Conservation (phyloP, 2,113 vertebrate genomes). For the Poecile atricapillus region DNA sequence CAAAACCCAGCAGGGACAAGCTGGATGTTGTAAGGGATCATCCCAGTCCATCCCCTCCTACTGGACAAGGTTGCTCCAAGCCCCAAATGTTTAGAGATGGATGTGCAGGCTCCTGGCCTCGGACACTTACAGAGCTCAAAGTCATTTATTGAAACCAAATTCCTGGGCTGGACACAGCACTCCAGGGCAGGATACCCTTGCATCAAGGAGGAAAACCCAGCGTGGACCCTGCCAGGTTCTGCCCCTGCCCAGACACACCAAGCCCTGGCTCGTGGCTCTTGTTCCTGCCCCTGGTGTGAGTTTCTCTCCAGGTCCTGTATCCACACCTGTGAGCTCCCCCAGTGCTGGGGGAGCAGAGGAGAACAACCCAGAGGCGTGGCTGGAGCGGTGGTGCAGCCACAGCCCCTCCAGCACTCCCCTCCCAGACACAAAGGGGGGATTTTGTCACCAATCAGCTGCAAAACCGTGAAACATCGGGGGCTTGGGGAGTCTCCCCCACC, state of each 20-base stretch:
- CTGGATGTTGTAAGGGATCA: not conserved
- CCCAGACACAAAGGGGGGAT: accelerated
- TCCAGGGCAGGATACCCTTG: too few species aligned
- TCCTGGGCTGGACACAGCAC: accelerated
- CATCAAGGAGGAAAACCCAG: not conserved
- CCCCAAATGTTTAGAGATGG: too few species aligned
- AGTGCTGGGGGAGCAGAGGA: accelerated
- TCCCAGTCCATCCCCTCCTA: not conserved
- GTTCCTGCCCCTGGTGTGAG: too few species aligned
- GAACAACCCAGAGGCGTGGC: not conserved
- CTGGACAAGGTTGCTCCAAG: not conserved
- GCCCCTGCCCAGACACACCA: not conserved
- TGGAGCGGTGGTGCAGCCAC: accelerated
- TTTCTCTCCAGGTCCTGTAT: too few species aligned
- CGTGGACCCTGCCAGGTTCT: accelerated
- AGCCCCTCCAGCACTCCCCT: not conserved
- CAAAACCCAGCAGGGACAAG: not conserved
- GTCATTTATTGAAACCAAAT: accelerated
- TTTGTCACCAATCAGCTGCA: not conserved
- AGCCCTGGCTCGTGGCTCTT: accelerated
- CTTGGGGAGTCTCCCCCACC: accelerated
- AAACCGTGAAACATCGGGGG: accelerated
- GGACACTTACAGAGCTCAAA: not conserved
- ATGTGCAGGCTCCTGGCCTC: too few species aligned
- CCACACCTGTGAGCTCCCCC: too few species aligned